Evolutionary conservation across 2,797 vertebrate species (phyloP), one percentile per base, ranked within the genome.

Genomic region (Cryptoblepharus egeriae): DNA sequence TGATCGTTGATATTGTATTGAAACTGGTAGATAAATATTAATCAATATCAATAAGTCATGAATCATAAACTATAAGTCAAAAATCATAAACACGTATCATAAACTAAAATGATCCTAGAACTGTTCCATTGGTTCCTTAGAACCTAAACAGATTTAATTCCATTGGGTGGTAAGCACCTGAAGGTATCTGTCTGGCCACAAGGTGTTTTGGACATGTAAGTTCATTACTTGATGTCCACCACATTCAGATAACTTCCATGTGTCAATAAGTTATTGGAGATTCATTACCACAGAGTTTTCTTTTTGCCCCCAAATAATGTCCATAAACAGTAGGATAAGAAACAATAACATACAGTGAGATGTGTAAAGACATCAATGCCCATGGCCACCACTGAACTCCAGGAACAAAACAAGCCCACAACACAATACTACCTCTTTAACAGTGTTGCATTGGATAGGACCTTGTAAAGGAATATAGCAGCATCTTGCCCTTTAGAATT

Each of bases 101-200:
- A 79, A 52, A 39, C 45, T 63, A 78, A 39, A 1, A 1, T 28
- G 13, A 82, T 45, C 68, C 69, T 75, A 24, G 65, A 15, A 85
- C 60, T 58, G 73, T n/a, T 79, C 58, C 74, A 67, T 45, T 64
- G 1, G 26, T 20, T 20, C 10, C 12, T 1, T 63, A 75, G 42
- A 24, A 30, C 60, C 1, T 0, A 1, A 3, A 61, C 60, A 75
- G n/a, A n/a, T n/a, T n/a, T n/a, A 67, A 12, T 67, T 85, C 15
- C 45, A 81, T 81, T 35, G 73, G 83, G 49, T 60, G 30, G 16
- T 87, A 69, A 87, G 75, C 3, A 5, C 37, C 37, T 42, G 55
- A 60, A 45, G 30, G 13, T 15, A 57, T 28, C n/a, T 49, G 28
- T 15, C 35, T 7, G 7, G 35, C 20, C 12, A 52, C 18, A 35